Evolutionary conservation across 2,888 invertebrate genomes (phyloP).

Genomic region (Temnothorax ravouxi): DNA sequence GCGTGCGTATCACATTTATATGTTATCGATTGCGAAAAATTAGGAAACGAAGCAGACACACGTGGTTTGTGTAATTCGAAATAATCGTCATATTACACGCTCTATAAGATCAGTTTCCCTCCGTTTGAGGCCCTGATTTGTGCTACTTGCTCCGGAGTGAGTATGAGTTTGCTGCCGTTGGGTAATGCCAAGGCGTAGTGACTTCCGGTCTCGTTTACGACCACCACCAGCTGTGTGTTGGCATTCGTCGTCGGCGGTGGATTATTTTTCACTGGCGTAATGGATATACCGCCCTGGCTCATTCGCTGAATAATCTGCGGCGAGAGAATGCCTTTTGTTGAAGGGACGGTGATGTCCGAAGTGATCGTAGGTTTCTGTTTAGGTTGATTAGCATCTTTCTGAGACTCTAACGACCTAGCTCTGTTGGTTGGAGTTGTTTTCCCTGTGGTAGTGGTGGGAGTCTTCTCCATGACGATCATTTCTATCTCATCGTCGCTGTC

Average conservation of each 20-base stretch:
- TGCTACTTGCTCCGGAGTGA: constrained; percentile 85
- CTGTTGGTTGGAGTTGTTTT: constrained; percentile 26
- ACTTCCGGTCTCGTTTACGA: constrained; percentile 85
- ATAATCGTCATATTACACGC: not conserved
- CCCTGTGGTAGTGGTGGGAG: constrained; percentile 63
- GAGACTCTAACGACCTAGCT: not conserved
- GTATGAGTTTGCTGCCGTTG: constrained; percentile 84
- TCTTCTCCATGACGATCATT: constrained; percentile 82
- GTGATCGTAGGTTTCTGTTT: constrained; percentile 71
- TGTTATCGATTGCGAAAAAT: not conserved
- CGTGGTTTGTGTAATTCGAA: not conserved
- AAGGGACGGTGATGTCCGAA: constrained; percentile 69
- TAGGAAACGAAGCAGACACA: not conserved
- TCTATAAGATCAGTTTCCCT: constrained; percentile 83
- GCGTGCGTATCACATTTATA: constrained; percentile 16
- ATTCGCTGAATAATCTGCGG: constrained; percentile 83
- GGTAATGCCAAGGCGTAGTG: constrained; percentile 85
- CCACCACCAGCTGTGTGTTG: constrained; percentile 82
- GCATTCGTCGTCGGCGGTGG: constrained; percentile 68
- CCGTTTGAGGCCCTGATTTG: constrained; percentile 85
- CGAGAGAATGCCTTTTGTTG: constrained; percentile 74
- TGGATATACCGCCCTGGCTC: constrained; percentile 84
- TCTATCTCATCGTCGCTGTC: constrained; percentile 85
- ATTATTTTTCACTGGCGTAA: constrained; percentile 80
- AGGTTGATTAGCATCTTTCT: constrained; percentile 21